A percentile compares a stretch with the other conserved stretches of the same genome.
phyloP scores from a whole-genome alignment of 2,888 invertebrate genomes.

The Campaea margaritaria region DNA sequence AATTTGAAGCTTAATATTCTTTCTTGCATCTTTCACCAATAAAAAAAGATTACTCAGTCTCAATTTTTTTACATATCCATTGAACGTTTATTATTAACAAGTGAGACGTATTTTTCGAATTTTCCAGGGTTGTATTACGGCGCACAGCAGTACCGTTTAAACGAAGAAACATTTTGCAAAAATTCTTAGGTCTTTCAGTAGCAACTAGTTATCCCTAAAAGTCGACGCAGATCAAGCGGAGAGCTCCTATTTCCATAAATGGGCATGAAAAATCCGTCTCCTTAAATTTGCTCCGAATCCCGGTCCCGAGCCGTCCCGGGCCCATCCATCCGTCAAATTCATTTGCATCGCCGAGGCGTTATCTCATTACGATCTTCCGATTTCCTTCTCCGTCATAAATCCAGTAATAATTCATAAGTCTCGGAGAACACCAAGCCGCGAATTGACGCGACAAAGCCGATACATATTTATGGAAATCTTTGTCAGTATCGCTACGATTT shows the following conservation, averaged over 20 bases:
- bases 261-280: conserved; percentile 62
- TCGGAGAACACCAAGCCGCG: conserved; percentile 46
- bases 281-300: conserved; percentile 65
- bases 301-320: conserved; percentile 45
- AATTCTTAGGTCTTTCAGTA: too few relatives aligned
- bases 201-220: too few relatives aligned
- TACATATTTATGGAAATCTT: conserved; percentile 57
- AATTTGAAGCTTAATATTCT: too few relatives aligned
- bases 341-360: conserved; percentile 74
- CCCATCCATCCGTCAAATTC: conserved; percentile 64
- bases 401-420: conserved; percentile 62
- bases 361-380: conserved; percentile 71
- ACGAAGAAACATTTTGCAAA: too few relatives aligned
- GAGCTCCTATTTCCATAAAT: conserved; percentile 61
- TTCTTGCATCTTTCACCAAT: too few relatives aligned
- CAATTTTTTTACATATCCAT: too few relatives aligned
- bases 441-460: conserved; percentile 43
- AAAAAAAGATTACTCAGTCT: too few relatives aligned
- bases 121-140: too few relatives aligned
- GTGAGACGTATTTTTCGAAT: too few relatives aligned
- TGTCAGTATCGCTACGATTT: conserved; percentile 42
- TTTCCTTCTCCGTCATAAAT: conserved; percentile 54
- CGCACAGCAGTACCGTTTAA: too few relatives aligned
- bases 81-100: too few relatives aligned
- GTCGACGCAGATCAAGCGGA: conserved; percentile 53